phyloP scores from a whole-genome alignment of 2,797 vertebrate species.

The Brachyrhaphis roseni region DNA sequence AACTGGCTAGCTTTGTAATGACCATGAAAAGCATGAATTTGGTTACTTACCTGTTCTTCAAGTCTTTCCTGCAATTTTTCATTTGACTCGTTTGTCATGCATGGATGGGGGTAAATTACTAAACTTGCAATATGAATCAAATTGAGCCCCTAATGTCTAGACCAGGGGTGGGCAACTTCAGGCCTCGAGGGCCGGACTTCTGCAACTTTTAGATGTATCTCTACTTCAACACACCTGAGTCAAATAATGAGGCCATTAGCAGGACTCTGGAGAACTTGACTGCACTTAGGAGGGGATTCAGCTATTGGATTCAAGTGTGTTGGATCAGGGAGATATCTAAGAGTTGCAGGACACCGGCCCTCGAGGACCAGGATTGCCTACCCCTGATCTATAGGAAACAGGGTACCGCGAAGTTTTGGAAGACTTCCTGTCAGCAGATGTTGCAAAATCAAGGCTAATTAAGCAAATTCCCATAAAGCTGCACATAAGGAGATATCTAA shows the following conservation, averaged over 20 bases:
- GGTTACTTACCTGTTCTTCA: constrained; percentile 20
- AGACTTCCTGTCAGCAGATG: neutral
- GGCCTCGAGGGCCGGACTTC: too few species aligned
- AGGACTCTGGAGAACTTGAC: too few species aligned
- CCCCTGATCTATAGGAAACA: neutral
- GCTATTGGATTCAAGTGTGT: too few species aligned
- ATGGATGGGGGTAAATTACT: constrained; percentile 41
- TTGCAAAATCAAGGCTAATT: too few species aligned
- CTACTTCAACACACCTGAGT: too few species aligned
- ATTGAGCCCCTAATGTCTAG: constrained; percentile 39
- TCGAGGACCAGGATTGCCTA: too few species aligned
- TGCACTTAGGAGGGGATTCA: too few species aligned
- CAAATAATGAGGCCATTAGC: too few species aligned
- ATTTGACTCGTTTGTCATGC: constrained; percentile 21
- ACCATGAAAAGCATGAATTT: constrained; percentile 21
- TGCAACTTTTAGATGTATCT: too few species aligned
- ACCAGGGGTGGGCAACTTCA: too few species aligned
- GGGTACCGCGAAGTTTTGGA: neutral
- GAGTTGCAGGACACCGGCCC: too few species aligned
- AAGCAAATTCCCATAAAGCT: neutral
- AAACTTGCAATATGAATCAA: constrained; percentile 52
- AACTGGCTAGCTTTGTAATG: neutral
- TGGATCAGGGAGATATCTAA: too few species aligned
- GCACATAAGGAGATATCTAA: neutral
- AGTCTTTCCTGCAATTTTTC: constrained; percentile 24